Evolutionary conservation across 1,140 invertebrate genomes (phyloP).

Genomic region (Melanaphis sacchari): DNA sequence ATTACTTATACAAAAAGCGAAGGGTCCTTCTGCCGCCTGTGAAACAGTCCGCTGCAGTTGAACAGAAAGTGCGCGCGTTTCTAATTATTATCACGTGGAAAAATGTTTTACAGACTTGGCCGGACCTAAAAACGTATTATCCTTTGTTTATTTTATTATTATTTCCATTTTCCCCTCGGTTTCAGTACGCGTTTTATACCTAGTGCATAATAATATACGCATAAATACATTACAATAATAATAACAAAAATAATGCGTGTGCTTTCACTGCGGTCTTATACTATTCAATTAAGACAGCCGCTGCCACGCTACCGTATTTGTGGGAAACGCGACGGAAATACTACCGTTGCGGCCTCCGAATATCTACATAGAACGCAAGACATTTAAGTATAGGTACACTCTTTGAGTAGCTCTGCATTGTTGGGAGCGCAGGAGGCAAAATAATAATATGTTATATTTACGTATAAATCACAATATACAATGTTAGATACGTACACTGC

Average conservation of each 20-base stretch:
- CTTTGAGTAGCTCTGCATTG: neutral
- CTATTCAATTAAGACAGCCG: constrained; percentile 15
- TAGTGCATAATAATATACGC: neutral
- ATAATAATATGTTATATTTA: neutral
- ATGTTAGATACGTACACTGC: neutral
- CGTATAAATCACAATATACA: neutral
- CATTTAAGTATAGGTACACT: neutral
- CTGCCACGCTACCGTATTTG: neutral
- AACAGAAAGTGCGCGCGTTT: neutral
- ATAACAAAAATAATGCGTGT: neutral
- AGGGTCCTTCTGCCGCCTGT: neutral
- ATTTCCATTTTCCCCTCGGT: neutral
- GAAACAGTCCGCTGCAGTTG: neutral
- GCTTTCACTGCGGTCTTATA: constrained; percentile 34
- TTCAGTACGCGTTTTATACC: neutral
- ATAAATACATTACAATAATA: neutral
- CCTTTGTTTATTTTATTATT: constrained; percentile 24
- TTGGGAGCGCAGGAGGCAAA: neutral
- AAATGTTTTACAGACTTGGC: neutral
- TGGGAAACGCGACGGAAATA: constrained; percentile 17
- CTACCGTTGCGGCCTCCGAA: neutral
- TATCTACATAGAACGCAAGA: neutral
- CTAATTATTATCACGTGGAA: constrained; percentile 3
- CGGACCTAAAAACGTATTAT: neutral
- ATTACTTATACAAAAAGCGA: neutral